These are phyloP conservation scores for Vulpes vulpes DNA, from an alignment of 2,113 vertebrate genomes.

Conservation along the genomic window DNA sequence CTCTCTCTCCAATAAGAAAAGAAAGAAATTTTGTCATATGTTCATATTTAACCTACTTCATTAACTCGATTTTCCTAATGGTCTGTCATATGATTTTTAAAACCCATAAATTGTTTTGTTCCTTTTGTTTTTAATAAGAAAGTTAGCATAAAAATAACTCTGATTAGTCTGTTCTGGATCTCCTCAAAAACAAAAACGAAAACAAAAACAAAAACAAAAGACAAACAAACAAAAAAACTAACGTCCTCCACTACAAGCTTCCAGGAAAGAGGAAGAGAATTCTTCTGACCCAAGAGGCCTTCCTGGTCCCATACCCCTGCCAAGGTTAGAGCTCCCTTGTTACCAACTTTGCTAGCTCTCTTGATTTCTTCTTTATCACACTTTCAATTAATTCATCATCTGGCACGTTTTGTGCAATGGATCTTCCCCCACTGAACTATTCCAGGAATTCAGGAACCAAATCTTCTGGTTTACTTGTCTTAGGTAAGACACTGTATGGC, in stretches of 20 bases:
- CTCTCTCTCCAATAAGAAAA: too few relatives aligned
- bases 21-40: conserved; percentile 68
- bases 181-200: neutral
- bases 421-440: neutral
- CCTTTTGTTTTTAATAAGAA: conserved; percentile 47
- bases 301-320: neutral
- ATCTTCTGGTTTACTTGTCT: neutral
- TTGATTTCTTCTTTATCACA: neutral
- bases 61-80: conserved; percentile 77
- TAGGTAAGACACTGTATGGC: neutral
- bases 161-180: neutral
- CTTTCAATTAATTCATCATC: neutral
- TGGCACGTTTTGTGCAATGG: neutral
- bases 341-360: neutral
- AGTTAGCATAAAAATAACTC: neutral
- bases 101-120: conserved; percentile 33
- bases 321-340: neutral
- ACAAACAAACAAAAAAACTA: neutral
- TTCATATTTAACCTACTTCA: conserved; percentile 73
- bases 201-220: neutral
- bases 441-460: neutral
- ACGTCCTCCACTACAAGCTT: neutral
- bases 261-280: neutral
- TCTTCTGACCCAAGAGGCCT: neutral
- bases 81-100: conserved; percentile 72